Percentiles rank a stretch among this genome's conserved stretches.
Evolutionary conservation across 2,113 vertebrate genomes (phyloP).

Genomic region (Carassius gibelio): DNA sequence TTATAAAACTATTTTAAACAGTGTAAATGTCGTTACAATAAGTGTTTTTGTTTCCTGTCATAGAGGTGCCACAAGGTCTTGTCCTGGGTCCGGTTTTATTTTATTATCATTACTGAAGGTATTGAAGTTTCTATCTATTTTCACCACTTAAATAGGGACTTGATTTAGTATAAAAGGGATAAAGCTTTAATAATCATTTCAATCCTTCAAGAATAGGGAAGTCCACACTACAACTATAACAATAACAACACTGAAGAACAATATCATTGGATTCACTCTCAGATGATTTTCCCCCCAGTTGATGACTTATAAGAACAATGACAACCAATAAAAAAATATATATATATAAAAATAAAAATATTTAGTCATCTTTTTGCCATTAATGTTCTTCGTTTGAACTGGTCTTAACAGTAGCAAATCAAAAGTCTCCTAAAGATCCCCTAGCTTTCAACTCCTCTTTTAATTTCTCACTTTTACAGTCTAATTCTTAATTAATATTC

Average conservation of each 20-base stretch:
- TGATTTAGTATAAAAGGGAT: conserved; percentile 64
- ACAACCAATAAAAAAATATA: too few relatives aligned
- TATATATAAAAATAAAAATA: too few relatives aligned
- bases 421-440: neutral
- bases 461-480: neutral
- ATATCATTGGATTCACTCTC: too few relatives aligned
- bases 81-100: conserved; percentile 57
- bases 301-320: too few relatives aligned
- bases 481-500: conserved; percentile 33
- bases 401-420: too few relatives aligned
- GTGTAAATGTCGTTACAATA: conserved; percentile 4
- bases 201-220: too few relatives aligned
- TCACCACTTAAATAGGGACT: conserved; percentile 74
- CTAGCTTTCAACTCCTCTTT: neutral
- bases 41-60: conserved; percentile 53
- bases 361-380: too few relatives aligned
- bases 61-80: conserved; percentile 48
- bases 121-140: conserved; percentile 67
- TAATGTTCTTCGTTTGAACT: too few relatives aligned
- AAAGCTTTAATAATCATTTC: too few relatives aligned
- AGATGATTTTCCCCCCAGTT: too few relatives aligned
- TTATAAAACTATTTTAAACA: neutral
- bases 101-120: conserved; percentile 64
- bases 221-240: too few relatives aligned
- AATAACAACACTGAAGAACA: too few relatives aligned